Evolutionary conservation across 2,888 invertebrate species (phyloP).

Genomic region (Helobdella robusta): DNA sequence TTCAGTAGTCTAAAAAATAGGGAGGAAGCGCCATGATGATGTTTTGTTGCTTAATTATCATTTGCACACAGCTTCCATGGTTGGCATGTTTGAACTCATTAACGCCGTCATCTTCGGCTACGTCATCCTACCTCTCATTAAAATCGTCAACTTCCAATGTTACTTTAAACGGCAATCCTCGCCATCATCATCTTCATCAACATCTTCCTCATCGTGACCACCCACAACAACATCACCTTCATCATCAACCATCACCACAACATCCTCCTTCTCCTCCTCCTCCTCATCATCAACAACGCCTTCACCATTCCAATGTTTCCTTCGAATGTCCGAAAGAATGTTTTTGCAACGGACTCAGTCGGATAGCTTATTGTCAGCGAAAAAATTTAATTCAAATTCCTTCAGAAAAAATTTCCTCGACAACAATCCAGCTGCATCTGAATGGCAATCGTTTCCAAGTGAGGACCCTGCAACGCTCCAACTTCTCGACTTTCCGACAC

Average conservation of each 20-base stretch:
- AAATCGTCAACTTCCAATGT: too few species aligned
- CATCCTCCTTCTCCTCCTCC: not conserved
- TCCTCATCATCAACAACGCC: not conserved
- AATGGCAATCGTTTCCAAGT: conserved; percentile 44
- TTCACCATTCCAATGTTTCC: not conserved
- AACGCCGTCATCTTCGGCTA: too few species aligned
- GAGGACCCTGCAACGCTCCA: conserved; percentile 39
- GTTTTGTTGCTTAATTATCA: too few species aligned
- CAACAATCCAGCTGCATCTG: conserved; percentile 44
- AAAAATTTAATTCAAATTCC: conserved; percentile 43
- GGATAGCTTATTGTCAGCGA: conserved; percentile 44
- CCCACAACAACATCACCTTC: not conserved
- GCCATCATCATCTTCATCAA: not conserved
- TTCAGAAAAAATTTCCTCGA: conserved; percentile 40
- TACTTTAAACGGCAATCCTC: too few species aligned
- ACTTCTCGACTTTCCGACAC: conserved; percentile 41
- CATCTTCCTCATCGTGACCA: not conserved
- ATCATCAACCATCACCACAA: not conserved
- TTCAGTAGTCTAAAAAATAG: too few species aligned
- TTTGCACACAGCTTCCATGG: too few species aligned
- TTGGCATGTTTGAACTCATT: too few species aligned
- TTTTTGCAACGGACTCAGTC: conserved; percentile 43
- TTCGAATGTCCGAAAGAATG: conserved; percentile 42
- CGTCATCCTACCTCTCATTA: too few species aligned
- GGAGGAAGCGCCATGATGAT: too few species aligned